These are phyloP conservation scores for Microtus ochrogaster DNA, from an alignment of 2,113 vertebrate genomes.

Conservation along the genomic window DNA sequence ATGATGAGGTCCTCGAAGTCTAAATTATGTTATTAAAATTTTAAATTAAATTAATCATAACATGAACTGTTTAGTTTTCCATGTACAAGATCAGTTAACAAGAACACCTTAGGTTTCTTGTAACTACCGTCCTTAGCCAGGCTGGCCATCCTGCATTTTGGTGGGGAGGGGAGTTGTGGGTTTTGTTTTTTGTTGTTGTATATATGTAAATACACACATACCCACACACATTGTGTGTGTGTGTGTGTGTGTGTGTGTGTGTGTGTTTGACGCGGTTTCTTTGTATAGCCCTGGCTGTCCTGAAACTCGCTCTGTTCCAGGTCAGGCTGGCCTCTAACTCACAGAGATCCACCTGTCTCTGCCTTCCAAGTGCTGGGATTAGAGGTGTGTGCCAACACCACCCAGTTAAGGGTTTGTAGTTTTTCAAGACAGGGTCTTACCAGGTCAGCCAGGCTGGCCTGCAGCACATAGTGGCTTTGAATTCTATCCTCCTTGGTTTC, in stretches of 20 bases:
- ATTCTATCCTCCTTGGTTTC: not conserved
- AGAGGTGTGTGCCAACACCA: not conserved
- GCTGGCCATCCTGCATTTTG: not conserved
- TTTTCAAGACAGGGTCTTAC: not conserved
- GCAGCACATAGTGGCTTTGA: not conserved
- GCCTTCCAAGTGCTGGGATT: not conserved
- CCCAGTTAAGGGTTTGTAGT: not conserved
- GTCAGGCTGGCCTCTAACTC: not conserved
- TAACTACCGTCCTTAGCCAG: not conserved
- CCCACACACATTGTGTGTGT: not conserved
- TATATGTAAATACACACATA: not conserved
- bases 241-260: not conserved
- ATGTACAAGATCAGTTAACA: not conserved
- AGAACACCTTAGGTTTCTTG: not conserved
- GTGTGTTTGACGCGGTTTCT: not conserved
- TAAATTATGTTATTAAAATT: not conserved
- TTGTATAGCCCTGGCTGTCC: not conserved
- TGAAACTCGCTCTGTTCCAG: not conserved
- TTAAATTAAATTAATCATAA: not conserved
- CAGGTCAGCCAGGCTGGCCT: not conserved
- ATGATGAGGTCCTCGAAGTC: not conserved
- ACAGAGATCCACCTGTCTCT: not conserved
- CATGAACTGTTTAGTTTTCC: not conserved
- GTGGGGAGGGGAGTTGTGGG: not conserved
- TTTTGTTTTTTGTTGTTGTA: not conserved